Evolutionary conservation across 2,797 vertebrate species (phyloP), one percentile per base, ranked within the genome.

Genomic region (Darevskia mixta): DNA sequence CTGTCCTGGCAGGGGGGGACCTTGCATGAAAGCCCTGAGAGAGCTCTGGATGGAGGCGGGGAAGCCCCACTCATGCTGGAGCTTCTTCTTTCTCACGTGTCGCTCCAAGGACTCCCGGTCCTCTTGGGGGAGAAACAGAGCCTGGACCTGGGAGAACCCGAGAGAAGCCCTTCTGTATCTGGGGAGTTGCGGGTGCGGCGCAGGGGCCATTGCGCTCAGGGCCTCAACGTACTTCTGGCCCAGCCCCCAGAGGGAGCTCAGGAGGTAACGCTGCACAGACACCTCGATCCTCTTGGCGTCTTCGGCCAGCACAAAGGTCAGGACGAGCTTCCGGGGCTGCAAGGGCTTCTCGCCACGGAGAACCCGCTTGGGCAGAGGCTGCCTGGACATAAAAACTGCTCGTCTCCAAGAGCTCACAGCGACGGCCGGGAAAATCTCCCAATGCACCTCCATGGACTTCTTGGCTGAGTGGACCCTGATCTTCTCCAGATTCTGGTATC

Each of bases 61-160:
- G 32, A 71, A 35, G 13, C 85, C 85, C 75, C 85, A 86, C 35
- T 35, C 43, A 1, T 86, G 85, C 41, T 86, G 85, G 13, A 86
- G 43, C 32, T 29, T 69, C 66, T 86, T 86, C 85, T 71, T 80
- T 43, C 64, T 66, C 13, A 86, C n/a, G 2, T 89, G 88, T 25
- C 5, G 20, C 32, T 90, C 89, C 20, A 90, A 55, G n/a, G 41
- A 4, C 8, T 76, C 78, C 23, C 1, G 69, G 11, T 32, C 23
- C 41, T n/a, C 32, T 29, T 25, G 13, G 0, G 5, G 77, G 17
- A 78, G 79, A 58, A 73, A 69, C 1, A 8, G 9, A 2, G 8
- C 32, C 43, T 32, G 23, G 18, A 1, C 27, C 8, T 20, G n/a
- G 0, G 58, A 76, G 71, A 49, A 76, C 3, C 7, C 0, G 2